These are phyloP conservation scores for Phorcus lineatus DNA, from an alignment of 2,888 invertebrate species.

Conservation along the genomic window DNA sequence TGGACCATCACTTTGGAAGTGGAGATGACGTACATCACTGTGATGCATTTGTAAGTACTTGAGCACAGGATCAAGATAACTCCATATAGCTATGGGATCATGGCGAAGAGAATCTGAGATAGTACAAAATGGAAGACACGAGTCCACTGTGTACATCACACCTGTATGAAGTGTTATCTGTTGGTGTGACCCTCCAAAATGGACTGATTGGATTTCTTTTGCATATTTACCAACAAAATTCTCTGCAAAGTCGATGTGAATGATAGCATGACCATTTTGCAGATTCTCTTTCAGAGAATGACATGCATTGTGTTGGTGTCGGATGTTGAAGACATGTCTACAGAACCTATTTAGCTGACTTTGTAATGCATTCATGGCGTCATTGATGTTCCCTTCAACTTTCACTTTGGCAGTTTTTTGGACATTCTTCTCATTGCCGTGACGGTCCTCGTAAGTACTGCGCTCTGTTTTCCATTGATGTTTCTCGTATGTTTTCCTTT, in stretches of 20 bases:
- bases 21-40: slow-evolving; percentile 25
- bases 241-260: slow-evolving; percentile 72
- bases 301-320: slow-evolving; percentile 37
- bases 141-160: slow-evolving; percentile 58
- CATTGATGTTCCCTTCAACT: slow-evolving; percentile 23
- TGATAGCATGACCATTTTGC: slow-evolving; percentile 43
- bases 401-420: slow-evolving; percentile 28
- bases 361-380: slow-evolving; percentile 10
- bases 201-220: slow-evolving; percentile 70
- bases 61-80: slow-evolving; percentile 68
- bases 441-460: background rate
- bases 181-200: slow-evolving; percentile 41
- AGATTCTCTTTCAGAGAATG: slow-evolving; percentile 45
- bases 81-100: slow-evolving; percentile 72
- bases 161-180: slow-evolving; percentile 71
- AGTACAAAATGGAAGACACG: slow-evolving; percentile 51
- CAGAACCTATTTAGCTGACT: slow-evolving; percentile 24
- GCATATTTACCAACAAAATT: slow-evolving; percentile 70
- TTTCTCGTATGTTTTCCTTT: background rate
- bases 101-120: slow-evolving; percentile 65
- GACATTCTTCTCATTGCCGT: slow-evolving; percentile 7
- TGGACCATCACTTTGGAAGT: slow-evolving; percentile 71
- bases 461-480: background rate
- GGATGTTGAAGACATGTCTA: slow-evolving; percentile 40
- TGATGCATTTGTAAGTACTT: slow-evolving; percentile 10